These are phyloP conservation scores for Motacilla tschutschensis DNA, from an alignment of 2,113 vertebrate genomes.

Conservation along the genomic window DNA sequence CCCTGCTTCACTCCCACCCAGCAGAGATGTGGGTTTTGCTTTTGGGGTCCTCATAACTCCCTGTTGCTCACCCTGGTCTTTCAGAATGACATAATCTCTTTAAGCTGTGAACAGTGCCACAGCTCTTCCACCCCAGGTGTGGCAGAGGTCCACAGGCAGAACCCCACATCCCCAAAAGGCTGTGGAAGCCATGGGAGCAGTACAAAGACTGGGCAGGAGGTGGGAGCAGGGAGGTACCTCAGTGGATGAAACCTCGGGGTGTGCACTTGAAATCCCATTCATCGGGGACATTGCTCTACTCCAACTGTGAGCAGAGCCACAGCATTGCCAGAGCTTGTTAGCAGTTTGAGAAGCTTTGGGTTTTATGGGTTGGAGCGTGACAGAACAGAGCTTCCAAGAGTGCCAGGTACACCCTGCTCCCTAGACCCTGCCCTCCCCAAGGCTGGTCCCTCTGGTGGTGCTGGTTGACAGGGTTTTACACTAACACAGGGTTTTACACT, in stretches of 20 bases:
- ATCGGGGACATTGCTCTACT: rapidly evolving
- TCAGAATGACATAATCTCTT: background rate
- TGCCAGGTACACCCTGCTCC: background rate
- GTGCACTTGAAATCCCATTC: background rate
- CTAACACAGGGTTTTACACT: background rate
- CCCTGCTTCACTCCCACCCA: background rate
- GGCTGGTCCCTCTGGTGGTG: background rate
- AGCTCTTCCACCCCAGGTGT: rapidly evolving
- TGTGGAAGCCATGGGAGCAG: background rate
- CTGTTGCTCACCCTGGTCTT: background rate
- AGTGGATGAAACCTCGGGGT: background rate
- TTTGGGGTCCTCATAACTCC: background rate
- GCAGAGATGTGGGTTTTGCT: rapidly evolving
- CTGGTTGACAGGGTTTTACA: background rate
- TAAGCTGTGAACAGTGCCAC: background rate
- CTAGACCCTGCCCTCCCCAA: background rate
- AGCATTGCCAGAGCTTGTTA: background rate
- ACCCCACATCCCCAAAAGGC: background rate
- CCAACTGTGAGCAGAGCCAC: background rate
- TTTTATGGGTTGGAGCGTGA: background rate
- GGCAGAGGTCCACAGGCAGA: background rate
- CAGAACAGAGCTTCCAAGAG: background rate
- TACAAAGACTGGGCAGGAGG: background rate
- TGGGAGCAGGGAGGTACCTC: background rate
- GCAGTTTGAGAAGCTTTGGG: background rate